A percentile compares a stretch with the other conserved stretches of the same genome.
phyloP scores from a whole-genome alignment of 2,888 invertebrate genomes.

The Tuberolachnus salignus region DNA sequence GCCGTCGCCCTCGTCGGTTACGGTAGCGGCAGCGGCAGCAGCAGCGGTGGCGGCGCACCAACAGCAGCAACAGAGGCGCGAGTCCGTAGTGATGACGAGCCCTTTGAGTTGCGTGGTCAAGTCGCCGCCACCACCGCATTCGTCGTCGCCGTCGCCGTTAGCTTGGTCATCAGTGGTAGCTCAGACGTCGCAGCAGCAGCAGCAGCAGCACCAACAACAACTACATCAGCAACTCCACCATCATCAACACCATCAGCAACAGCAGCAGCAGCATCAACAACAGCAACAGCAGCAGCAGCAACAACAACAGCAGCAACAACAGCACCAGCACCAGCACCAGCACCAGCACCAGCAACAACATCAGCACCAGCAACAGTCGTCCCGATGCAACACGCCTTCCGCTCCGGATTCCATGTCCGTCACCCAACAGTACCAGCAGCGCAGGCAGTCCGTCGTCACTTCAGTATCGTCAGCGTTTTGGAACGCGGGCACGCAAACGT shows the following conservation, averaged over 20 bases:
- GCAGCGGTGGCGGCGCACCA: constrained; percentile 60
- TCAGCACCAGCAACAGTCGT: constrained; percentile 56
- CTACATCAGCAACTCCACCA: constrained; percentile 56
- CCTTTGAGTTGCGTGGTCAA: constrained; percentile 61
- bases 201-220: constrained; percentile 57
- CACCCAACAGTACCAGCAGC: constrained; percentile 62
- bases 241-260: constrained; percentile 55
- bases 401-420: constrained; percentile 58
- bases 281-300: constrained; percentile 56
- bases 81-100: constrained; percentile 57
- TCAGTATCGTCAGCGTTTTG: constrained; percentile 62
- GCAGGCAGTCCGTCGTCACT: constrained; percentile 62
- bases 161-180: constrained; percentile 73
- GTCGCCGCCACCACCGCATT: constrained; percentile 66
- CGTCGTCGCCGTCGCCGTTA: constrained; percentile 65
- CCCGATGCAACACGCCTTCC: constrained; percentile 57
- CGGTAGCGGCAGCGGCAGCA: constrained; percentile 59
- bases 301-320: constrained; percentile 56
- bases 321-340: constrained; percentile 56
- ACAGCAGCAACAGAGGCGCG: constrained; percentile 62
- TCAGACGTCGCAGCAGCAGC: constrained; percentile 64
- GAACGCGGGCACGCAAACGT: constrained; percentile 57
- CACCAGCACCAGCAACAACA: constrained; percentile 55
- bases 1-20: constrained; percentile 59
- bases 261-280: constrained; percentile 48